Percentiles rank a stretch among this genome's conserved stretches.
phyloP scores from a whole-genome alignment of 2,113 vertebrate species.

The Triplophysa siluroides region DNA sequence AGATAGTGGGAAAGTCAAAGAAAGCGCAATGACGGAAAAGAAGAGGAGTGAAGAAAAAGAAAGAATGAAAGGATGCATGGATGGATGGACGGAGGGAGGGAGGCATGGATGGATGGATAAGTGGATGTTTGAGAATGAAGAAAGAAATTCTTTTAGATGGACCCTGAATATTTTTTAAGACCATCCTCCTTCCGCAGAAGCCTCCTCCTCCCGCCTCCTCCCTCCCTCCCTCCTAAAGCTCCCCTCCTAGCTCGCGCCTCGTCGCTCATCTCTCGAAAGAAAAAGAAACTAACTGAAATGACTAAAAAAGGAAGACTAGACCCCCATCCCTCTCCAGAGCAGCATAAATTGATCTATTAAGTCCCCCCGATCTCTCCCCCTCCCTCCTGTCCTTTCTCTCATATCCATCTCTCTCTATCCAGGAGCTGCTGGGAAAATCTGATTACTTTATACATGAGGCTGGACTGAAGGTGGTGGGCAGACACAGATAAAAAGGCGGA shows the following conservation, averaged over 20 bases:
- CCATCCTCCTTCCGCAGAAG: too few species aligned
- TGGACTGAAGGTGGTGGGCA: constrained; percentile 63
- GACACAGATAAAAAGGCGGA: constrained; percentile 66
- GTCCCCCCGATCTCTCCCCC: constrained; percentile 43
- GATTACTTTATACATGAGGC: constrained; percentile 88
- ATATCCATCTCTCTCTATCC: constrained; percentile 43
- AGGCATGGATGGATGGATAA: too few species aligned
- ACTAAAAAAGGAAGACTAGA: constrained; percentile 37
- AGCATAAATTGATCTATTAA: constrained; percentile 78
- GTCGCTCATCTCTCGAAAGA: too few species aligned
- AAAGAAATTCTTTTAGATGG: too few species aligned
- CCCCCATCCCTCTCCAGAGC: constrained; percentile 77
- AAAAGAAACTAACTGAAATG: neutral
- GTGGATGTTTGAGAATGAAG: too few species aligned
- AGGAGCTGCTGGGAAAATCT: constrained; percentile 87
- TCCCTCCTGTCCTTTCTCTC: neutral
- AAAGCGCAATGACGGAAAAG: neutral
- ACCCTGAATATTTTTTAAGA: too few species aligned
- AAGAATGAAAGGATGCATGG: neutral
- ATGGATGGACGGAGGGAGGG: too few species aligned
- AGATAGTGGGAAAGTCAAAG: neutral
- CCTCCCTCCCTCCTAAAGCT: too few species aligned
- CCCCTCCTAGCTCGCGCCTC: too few species aligned
- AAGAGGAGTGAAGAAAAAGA: neutral
- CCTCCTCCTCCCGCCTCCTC: too few species aligned